Evolutionary conservation across 1,140 invertebrate genomes (phyloP).

Genomic region (Drosophila obscura): DNA sequence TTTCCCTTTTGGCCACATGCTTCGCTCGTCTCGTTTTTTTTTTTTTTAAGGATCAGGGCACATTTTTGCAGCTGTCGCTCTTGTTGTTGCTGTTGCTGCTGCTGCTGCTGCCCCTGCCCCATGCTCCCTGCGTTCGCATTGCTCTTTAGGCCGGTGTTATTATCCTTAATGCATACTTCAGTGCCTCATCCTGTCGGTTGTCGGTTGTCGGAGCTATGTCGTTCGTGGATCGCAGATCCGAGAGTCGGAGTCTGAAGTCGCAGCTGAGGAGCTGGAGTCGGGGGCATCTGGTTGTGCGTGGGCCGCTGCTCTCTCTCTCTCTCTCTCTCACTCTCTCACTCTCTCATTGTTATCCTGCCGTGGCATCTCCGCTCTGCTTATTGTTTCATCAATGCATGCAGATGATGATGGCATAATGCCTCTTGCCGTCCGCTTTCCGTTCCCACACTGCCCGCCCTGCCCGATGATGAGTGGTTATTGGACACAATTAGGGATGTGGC

Average conservation of each 20-base stretch:
- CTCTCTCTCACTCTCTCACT: constrained; percentile 1
- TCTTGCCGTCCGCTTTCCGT: constrained; percentile 44
- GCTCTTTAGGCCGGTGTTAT: constrained; percentile 80
- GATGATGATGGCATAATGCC: constrained; percentile 79
- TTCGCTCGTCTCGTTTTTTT: constrained; percentile 54
- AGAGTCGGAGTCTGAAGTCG: constrained; percentile 16
- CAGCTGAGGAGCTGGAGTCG: neutral
- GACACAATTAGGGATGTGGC: constrained; percentile 77
- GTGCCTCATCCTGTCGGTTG: constrained; percentile 68
- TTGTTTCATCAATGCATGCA: constrained; percentile 81
- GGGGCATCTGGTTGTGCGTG: constrained; percentile 65
- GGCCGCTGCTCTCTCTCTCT: constrained; percentile 17
- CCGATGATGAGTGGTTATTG: constrained; percentile 76
- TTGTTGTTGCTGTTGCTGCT: too few relatives aligned
- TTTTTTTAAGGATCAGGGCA: constrained; percentile 81
- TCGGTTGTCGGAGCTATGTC: constrained; percentile 1
- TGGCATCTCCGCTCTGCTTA: constrained; percentile 72
- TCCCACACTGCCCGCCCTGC: constrained; percentile 32
- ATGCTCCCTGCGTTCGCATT: constrained; percentile 41
- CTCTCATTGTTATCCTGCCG: constrained; percentile 72
- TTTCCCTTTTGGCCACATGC: constrained; percentile 82
- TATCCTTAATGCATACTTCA: constrained; percentile 83
- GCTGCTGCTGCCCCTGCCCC: too few relatives aligned
- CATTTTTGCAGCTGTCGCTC: constrained; percentile 83
- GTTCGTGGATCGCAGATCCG: constrained; percentile 7